Evolutionary conservation across 2,113 vertebrate species (phyloP).

Genomic region (Lontra canadensis): DNA sequence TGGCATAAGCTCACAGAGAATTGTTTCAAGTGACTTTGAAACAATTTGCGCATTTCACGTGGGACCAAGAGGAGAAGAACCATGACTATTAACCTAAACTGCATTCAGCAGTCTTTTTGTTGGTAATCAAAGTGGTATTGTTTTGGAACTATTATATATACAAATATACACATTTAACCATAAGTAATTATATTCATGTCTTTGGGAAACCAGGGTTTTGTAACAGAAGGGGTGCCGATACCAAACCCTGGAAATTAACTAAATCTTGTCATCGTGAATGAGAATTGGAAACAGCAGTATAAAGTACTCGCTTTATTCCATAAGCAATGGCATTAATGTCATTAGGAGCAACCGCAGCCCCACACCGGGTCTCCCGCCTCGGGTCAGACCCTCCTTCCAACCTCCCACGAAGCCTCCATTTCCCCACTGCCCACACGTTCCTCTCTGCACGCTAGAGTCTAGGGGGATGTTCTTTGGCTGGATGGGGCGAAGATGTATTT

Average conservation of each 20-base stretch:
- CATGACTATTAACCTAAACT: conserved; percentile 29
- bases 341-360: not conserved
- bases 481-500: not conserved
- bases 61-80: conserved; percentile 57
- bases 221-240: not conserved
- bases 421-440: not conserved
- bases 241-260: conserved; percentile 2
- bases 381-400: not conserved
- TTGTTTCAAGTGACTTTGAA: conserved; percentile 48
- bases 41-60: conserved; percentile 41
- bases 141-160: conserved; percentile 33
- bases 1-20: conserved; percentile 39
- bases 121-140: conserved; percentile 41
- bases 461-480: not conserved
- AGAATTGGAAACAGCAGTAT: conserved; percentile 39
- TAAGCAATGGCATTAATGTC: not conserved
- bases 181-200: not conserved
- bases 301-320: not conserved
- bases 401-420: not conserved
- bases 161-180: not conserved
- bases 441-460: fast-evolving
- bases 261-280: not conserved
- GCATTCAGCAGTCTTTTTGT: conserved; percentile 40
- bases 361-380: not conserved
- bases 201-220: conserved; percentile 38